phyloP scores from a whole-genome alignment of 2,888 invertebrate genomes.

The Lysandra coridon region DNA sequence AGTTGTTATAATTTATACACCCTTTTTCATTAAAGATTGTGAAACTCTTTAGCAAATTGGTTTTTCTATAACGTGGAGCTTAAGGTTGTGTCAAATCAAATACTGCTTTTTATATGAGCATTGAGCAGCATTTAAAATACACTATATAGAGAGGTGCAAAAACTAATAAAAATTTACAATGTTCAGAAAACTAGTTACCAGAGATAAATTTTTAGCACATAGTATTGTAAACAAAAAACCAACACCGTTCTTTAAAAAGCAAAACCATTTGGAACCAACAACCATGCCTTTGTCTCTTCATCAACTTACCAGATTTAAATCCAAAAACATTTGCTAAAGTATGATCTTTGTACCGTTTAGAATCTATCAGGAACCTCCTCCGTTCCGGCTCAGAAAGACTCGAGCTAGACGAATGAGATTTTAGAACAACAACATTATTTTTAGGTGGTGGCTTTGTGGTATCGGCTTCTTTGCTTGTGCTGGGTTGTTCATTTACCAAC shows the following conservation, averaged over 20 bases:
- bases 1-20: too few species aligned
- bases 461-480: conserved; percentile 4
- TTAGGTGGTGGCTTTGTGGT: neutral
- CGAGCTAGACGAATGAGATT: conserved; percentile 51
- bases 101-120: too few species aligned
- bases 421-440: conserved; percentile 49
- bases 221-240: neutral
- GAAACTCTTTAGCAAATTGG: too few species aligned
- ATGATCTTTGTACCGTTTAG: conserved; percentile 20
- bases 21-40: too few species aligned
- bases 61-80: too few species aligned
- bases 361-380: conserved; percentile 37
- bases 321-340: conserved; percentile 28
- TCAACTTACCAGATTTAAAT: conserved; percentile 26
- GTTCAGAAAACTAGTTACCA: too few species aligned
- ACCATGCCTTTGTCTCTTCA: neutral
- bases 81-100: too few species aligned
- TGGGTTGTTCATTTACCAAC: neutral
- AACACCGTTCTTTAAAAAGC: neutral
- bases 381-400: conserved; percentile 25
- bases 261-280: neutral
- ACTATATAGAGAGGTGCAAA: too few species aligned
- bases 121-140: too few species aligned
- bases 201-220: neutral
- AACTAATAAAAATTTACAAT: neutral